Percentiles rank a stretch among this genome's conserved stretches.
phyloP scores from a whole-genome alignment of 2,113 vertebrate species.

The Cranoglanis bouderius region DNA sequence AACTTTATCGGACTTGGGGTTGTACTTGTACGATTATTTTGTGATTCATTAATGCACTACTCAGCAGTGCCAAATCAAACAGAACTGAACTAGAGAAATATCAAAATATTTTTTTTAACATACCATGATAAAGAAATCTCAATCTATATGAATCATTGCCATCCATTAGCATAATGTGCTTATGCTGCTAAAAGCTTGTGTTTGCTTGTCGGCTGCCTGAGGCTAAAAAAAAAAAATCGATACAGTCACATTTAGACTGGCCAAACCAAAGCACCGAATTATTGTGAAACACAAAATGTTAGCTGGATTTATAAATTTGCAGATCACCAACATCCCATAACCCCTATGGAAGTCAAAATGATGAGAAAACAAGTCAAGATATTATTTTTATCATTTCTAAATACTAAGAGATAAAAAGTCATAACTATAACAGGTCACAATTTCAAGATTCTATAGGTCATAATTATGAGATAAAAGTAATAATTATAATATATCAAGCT shows the following conservation, averaged over 20 bases:
- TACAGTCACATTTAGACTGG: background rate
- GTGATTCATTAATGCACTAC: background rate
- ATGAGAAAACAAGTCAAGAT: background rate
- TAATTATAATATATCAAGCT: background rate
- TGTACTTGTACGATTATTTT: background rate
- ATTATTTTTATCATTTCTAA: background rate
- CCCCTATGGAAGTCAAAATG: background rate
- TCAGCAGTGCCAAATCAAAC: background rate
- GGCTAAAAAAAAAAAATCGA: background rate
- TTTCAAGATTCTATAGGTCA: background rate
- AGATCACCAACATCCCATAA: background rate
- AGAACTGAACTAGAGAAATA: background rate
- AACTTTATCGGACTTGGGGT: too few species aligned
- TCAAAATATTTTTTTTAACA: background rate
- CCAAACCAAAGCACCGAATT: background rate
- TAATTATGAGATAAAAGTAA: background rate
- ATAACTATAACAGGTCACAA: background rate
- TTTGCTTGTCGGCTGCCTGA: constrained; percentile 1
- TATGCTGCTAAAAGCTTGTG: background rate
- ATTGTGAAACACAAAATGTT: background rate
- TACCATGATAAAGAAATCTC: background rate
- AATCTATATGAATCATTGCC: background rate
- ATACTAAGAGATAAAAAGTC: background rate
- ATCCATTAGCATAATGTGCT: background rate
- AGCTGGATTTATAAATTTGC: background rate